Evolutionary conservation across 2,797 vertebrate genomes (phyloP).

Genomic region (Botia kubotai): DNA sequence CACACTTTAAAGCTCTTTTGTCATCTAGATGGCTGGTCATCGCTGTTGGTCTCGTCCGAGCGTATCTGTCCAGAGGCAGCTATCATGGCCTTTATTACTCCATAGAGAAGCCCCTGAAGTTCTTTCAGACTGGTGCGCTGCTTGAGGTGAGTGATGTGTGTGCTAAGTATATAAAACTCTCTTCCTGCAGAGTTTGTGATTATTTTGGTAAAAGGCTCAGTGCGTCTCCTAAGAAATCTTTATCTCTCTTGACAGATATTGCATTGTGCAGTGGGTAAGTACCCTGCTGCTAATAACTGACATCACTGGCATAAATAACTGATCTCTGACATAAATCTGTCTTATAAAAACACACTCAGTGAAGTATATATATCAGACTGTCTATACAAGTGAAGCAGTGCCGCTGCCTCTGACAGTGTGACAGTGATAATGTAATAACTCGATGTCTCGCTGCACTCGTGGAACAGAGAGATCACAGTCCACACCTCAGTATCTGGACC

Average conservation of each 20-base stretch:
- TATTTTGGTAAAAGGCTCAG: constrained; percentile 17
- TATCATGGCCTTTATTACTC: constrained; percentile 97
- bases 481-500: constrained; percentile 58
- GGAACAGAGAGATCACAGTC: constrained; percentile 55
- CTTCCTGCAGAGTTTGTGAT: neutral
- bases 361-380: constrained; percentile 23
- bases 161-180: no score
- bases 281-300: constrained; percentile 8
- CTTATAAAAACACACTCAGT: constrained; percentile 26
- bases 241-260: constrained; percentile 82
- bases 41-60: constrained; percentile 92
- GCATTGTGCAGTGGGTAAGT: constrained; percentile 96
- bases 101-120: constrained; percentile 97
- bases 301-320: no score
- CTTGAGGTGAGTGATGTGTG: constrained; percentile 85
- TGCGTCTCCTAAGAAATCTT: constrained; percentile 52
- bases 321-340: neutral
- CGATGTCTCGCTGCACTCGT: constrained; percentile 26
- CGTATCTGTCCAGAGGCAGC: constrained; percentile 93
- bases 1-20: neutral
- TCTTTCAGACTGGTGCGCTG: constrained; percentile 96
- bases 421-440: constrained; percentile 54
- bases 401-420: neutral
- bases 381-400: constrained; percentile 1
- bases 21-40: constrained; percentile 93